Evolutionary conservation across 2,797 vertebrate genomes (phyloP), one percentile per base, ranked within the genome.

Genomic region (Chelon labrosus): DNA sequence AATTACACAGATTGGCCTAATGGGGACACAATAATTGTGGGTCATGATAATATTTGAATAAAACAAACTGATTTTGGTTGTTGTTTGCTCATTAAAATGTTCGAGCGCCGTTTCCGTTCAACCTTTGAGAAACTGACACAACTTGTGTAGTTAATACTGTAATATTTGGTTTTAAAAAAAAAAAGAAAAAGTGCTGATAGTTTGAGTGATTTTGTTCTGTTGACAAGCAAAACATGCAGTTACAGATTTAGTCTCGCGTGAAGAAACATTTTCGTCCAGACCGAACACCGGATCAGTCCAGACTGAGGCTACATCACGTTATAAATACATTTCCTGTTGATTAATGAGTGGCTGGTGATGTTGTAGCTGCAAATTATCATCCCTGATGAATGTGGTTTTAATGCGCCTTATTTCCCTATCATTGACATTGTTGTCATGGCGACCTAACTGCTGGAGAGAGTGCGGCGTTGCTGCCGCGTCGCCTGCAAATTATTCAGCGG

Each of bases 1-100:
- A 83, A 89, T 90, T 82, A 85, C 47, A 77, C 68, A 73, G 62
- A 82, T 69, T 64, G 65, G 59, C 49, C 81, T 78, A 79, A 80
- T 76, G 65, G 75, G 56, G 57, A 72, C 73, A 57, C 64, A 37
- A 39, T 86, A 80, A 82, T 83, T 82, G 82, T 84, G 84, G 65
- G 77, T 73, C 75, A 80, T 35, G 31, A 35, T 27, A 75, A 58
- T 76, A 63, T 81, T 82, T 52, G 31, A 74, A 80, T 77, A 70
- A 82, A 81, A 78, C 49, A 54, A 78, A 79, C 17, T 58, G 42
- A 58, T 67, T 69, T 70, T 50, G 35, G 31, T 62, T 10, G 46
- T 66, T 74, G 20, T 38, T 59, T 47, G 7, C n/a, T 53, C 13
- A 10, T 46, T 46, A 12, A 75, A 75, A 44, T 50, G 20, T 8